Conservation (phyloP, 2,888 invertebrate genomes). For the Chrysotoxum bicinctum region DNA sequence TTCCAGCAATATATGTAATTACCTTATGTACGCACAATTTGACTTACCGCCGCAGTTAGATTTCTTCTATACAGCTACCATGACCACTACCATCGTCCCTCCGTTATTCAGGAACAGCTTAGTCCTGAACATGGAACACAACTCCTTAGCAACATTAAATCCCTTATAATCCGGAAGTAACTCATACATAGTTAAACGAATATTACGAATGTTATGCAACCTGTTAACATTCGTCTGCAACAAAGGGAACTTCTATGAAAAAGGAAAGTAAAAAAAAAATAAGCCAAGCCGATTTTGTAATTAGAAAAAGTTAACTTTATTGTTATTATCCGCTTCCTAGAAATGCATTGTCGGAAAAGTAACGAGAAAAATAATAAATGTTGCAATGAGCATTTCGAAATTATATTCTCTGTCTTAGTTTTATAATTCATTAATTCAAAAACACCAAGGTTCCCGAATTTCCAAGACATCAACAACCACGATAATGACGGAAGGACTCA, state of each 20-base stretch:
- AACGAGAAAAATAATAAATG: neutral
- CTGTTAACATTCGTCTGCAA: neutral
- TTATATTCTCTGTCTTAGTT: neutral
- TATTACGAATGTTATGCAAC: conserved; percentile 3
- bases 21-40: neutral
- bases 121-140: conserved; percentile 1
- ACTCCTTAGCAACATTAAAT: neutral
- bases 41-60: neutral
- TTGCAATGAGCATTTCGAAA: neutral
- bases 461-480: neutral
- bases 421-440: conserved; percentile 16
- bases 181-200: neutral
- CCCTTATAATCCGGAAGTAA: conserved; percentile 9
- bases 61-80: neutral
- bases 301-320: neutral
- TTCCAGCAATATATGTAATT: conserved; percentile 3
- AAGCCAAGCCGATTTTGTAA: neutral
- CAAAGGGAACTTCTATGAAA: neutral
- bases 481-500: conserved; percentile 19
- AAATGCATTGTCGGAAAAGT: neutral
- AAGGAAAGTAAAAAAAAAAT: neutral
- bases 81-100: neutral
- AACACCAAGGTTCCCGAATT: neutral
- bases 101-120: neutral
- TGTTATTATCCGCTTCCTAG: neutral